Percentiles rank a stretch among this genome's conserved stretches.
Evolutionary conservation across 2,113 vertebrate species (phyloP).

Genomic region (Holacanthus passer): DNA sequence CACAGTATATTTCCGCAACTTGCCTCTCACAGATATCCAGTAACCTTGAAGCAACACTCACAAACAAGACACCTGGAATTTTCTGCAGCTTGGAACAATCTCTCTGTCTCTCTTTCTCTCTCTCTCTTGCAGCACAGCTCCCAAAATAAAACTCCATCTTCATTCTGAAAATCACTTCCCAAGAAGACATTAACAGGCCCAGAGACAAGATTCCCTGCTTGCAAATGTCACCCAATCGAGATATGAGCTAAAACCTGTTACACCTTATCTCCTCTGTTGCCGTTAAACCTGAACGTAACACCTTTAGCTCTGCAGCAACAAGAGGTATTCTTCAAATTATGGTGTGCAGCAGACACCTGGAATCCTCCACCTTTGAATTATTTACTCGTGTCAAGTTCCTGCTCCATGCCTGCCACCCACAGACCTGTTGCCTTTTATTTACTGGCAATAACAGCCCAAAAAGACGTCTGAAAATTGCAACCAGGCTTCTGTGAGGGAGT

Average conservation of each 20-base stretch:
- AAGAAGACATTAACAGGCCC: conserved; percentile 24
- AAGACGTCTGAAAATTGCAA: conserved; percentile 5
- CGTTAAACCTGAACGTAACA: conserved; percentile 27
- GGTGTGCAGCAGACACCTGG: conserved; percentile 35
- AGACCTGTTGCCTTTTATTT: conserved; percentile 61
- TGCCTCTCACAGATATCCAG: conserved; percentile 30
- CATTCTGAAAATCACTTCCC: conserved; percentile 20
- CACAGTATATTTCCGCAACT: conserved; percentile 15
- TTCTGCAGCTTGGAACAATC: conserved; percentile 33
- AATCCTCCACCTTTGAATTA: conserved; percentile 58
- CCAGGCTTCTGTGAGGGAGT: not conserved
- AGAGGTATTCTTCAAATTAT: conserved; percentile 14
- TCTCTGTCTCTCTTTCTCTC: not conserved
- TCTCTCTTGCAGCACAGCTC: not conserved
- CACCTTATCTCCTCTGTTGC: conserved; percentile 17
- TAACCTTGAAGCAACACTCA: conserved; percentile 44
- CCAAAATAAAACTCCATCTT: conserved; percentile 57
- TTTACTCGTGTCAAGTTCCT: conserved; percentile 50
- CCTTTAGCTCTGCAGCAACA: conserved; percentile 25
- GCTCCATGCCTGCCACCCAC: conserved; percentile 33
- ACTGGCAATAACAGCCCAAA: conserved; percentile 32
- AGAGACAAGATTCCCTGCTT: conserved; percentile 25
- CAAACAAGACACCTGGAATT: conserved; percentile 33
- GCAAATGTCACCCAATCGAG: conserved; percentile 42
- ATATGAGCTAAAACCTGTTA: conserved; percentile 46